These are phyloP conservation scores for Athalia circularis DNA, from an alignment of 2,888 invertebrate species.

Conservation along the genomic window DNA sequence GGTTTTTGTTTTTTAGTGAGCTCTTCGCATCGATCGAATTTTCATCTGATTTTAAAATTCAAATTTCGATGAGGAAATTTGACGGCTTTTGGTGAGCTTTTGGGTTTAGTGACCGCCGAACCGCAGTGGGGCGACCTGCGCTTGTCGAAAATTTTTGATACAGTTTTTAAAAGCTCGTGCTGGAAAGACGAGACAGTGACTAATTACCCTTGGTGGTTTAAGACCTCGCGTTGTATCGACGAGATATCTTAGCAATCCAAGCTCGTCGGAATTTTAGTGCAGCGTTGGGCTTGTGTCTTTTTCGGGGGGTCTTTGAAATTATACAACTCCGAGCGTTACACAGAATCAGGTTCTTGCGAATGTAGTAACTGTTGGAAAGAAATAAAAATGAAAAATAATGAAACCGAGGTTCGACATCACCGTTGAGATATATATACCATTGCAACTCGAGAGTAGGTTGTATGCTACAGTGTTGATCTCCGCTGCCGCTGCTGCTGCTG, in stretches of 20 bases:
- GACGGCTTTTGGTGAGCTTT: too few relatives aligned
- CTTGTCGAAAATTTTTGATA: background rate
- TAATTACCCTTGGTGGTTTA: background rate
- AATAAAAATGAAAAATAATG: background rate
- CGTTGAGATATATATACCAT: background rate
- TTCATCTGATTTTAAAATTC: too few relatives aligned
- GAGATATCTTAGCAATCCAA: conserved; percentile 5
- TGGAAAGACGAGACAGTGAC: background rate
- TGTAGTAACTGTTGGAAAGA: background rate
- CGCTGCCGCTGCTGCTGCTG: background rate
- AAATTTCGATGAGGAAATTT: too few relatives aligned
- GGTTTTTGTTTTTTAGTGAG: background rate
- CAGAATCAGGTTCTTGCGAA: conserved; percentile 16
- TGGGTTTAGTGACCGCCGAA: too few relatives aligned
- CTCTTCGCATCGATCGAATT: background rate
- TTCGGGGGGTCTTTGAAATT: conserved; percentile 27
- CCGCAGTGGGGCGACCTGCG: too few relatives aligned
- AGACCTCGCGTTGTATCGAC: conserved; percentile 9
- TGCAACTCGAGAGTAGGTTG: background rate
- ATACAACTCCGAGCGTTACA: conserved; percentile 32
- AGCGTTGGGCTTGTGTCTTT: conserved; percentile 1
- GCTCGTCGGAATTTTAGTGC: conserved; percentile 33
- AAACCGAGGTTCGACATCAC: background rate
- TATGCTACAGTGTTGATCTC: background rate
- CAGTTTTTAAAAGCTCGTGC: background rate